Evolutionary conservation across 2,797 vertebrate species (phyloP), one percentile per base, ranked within the genome.

Genomic region (Hephaestus fuliginosus): DNA sequence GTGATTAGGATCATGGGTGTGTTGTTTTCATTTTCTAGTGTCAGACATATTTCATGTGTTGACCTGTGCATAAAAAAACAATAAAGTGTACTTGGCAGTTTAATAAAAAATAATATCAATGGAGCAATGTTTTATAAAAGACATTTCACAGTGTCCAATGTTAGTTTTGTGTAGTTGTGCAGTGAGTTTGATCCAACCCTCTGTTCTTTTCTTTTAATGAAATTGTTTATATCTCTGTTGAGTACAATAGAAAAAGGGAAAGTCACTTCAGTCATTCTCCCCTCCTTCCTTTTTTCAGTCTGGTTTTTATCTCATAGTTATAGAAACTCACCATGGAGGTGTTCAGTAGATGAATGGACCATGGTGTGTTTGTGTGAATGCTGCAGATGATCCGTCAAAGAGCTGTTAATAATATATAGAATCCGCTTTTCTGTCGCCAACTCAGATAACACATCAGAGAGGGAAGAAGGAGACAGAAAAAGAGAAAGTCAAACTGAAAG

Each of bases 271-370:
- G 3, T 33, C 13, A 12, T 46, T 55, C n/a, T 17, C 53, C 36
- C 33, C 15, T 10, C 10, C 11, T 43, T 48, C 15, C 15, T 68
- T 22, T 49, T 49, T 71, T 61, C 64, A n/a, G 41, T 49, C n/a
- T 56, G 13, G 20, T 56, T 71, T 69, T 65, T 22, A 28, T 74
- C 39, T 7, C n/a, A 14, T 28, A 60, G 14, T 49, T 56, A 5
- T 5, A 55, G 4, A 56, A 43, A 62, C 49, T 71, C 48, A 55
- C 22, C 20, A n/a, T 17, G 1, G 22, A 58, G 63, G 41, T 62
- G 72, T 76, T 55, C 44, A 62, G 4, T 2, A 14, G 25, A 56
- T 68, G 61, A 79, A 76, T 82, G 56, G 77, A 72, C 20, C 60
- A 63, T n/a, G 39, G 1, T 8, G 13, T 62, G 63, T 73, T 64